These are phyloP conservation scores for Melanerpes formicivorus DNA, from an alignment of 2,113 vertebrate species.

Conservation along the genomic window DNA sequence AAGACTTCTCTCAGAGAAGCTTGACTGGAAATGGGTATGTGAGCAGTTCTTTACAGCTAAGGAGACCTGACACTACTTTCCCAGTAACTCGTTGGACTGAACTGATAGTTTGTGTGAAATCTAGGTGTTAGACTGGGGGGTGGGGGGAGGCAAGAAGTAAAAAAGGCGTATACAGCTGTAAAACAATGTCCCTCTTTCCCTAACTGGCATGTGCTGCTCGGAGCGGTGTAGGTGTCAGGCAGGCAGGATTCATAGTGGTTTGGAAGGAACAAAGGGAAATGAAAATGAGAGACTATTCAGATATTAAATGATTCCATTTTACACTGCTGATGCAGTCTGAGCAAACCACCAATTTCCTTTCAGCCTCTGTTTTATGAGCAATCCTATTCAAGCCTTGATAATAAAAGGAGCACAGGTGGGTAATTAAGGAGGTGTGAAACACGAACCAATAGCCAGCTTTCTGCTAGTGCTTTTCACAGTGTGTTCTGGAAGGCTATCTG, in stretches of 20 bases:
- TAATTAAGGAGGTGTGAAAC: slow-evolving; percentile 82
- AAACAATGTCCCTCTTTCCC: neutral
- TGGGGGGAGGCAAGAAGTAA: too few relatives aligned
- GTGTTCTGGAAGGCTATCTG: slow-evolving; percentile 45
- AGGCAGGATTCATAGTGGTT: neutral
- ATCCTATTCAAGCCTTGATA: slow-evolving; percentile 69
- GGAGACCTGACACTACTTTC: neutral
- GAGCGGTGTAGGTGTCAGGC: neutral
- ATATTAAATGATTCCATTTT: slow-evolving; percentile 74
- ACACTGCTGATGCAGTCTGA: slow-evolving; percentile 72
- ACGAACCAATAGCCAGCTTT: slow-evolving; percentile 68
- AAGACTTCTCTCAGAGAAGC: neutral
- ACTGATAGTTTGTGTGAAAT: neutral
- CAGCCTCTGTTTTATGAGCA: slow-evolving; percentile 70
- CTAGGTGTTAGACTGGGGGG: neutral
- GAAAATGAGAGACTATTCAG: slow-evolving; percentile 55
- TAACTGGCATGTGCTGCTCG: neutral
- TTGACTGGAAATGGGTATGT: neutral
- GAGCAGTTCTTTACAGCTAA: neutral
- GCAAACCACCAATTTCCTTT: slow-evolving; percentile 81
- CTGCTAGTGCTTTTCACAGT: slow-evolving; percentile 15
- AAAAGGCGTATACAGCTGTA: neutral
- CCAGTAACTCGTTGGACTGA: neutral
- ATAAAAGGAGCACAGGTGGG: slow-evolving; percentile 79
- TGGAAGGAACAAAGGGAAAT: slow-evolving; percentile 31